Conservation (phyloP, 2,888 invertebrate genomes). For the Hetaerina titia region DNA sequence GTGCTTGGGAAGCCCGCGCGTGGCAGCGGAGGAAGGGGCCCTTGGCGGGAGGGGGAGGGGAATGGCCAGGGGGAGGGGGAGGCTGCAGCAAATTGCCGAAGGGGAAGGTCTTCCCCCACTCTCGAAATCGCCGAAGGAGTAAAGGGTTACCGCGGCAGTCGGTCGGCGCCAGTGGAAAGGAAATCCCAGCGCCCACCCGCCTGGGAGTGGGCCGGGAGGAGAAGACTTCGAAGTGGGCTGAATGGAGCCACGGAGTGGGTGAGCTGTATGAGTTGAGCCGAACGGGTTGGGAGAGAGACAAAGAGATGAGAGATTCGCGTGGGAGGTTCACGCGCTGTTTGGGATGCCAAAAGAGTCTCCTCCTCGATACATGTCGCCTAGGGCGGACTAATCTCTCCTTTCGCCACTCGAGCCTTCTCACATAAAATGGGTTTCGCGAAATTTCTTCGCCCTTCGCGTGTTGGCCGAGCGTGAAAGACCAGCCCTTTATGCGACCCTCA, state of each 20-base stretch:
- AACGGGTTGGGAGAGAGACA: background rate
- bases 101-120: too few species aligned
- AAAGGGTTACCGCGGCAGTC: background rate
- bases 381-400: too few species aligned
- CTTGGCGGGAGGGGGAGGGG: background rate
- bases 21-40: background rate
- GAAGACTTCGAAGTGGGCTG: background rate
- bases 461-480: background rate
- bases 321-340: background rate
- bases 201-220: background rate
- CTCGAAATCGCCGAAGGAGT: background rate
- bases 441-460: background rate
- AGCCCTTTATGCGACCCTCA: too few species aligned
- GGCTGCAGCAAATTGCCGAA: background rate
- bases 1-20: background rate
- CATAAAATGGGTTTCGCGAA: background rate
- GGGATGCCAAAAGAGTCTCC: background rate
- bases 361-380: background rate
- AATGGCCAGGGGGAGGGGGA: background rate
- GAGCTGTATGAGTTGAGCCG: background rate
- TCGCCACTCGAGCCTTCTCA: too few species aligned
- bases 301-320: background rate
- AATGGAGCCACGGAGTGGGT: background rate
- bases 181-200: background rate
- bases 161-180: background rate